These are phyloP conservation scores for Noctua fimbriata DNA, from an alignment of 2,888 invertebrate species.

Conservation along the genomic window DNA sequence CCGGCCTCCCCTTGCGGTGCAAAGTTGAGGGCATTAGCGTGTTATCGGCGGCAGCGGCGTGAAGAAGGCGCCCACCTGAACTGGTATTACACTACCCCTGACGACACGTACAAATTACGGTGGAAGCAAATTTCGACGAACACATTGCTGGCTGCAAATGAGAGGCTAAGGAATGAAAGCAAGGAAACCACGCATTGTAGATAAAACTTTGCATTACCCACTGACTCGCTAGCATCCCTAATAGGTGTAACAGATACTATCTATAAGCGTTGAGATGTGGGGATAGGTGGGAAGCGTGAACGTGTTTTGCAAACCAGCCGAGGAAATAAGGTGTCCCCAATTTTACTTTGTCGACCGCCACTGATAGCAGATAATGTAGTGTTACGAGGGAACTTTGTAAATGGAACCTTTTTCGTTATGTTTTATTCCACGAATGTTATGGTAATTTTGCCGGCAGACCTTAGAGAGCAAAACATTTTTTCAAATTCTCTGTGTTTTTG, in stretches of 20 bases:
- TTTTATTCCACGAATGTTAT: constrained; percentile 72
- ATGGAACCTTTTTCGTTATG: constrained; percentile 78
- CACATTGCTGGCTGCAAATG: constrained; percentile 70
- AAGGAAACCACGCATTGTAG: constrained; percentile 74
- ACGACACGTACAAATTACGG: constrained; percentile 72
- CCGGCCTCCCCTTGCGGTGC: constrained; percentile 86
- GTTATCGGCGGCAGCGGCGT: constrained; percentile 89
- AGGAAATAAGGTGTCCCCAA: constrained; percentile 89
- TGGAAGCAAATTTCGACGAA: constrained; percentile 39
- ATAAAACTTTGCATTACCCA: constrained; percentile 39
- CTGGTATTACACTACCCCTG: constrained; percentile 73
- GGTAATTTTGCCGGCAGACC: constrained; percentile 67
- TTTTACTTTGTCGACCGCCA: constrained; percentile 88
- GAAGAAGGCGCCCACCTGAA: constrained; percentile 90
- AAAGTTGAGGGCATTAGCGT: constrained; percentile 91
- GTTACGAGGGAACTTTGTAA: constrained; percentile 82
- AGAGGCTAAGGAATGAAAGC: not conserved
- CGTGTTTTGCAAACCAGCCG: constrained; percentile 90
- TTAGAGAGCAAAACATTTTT: constrained; percentile 58
- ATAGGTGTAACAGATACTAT: constrained; percentile 89
- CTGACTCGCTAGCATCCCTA: constrained; percentile 67
- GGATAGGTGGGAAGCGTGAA: constrained; percentile 90
- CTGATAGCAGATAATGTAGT: constrained; percentile 87
- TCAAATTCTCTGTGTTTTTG: constrained; percentile 50
- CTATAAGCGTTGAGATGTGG: constrained; percentile 90